Base-by-base conservation (phyloP, 2,888 invertebrate genomes). In the Aplocera efformata region DNA sequence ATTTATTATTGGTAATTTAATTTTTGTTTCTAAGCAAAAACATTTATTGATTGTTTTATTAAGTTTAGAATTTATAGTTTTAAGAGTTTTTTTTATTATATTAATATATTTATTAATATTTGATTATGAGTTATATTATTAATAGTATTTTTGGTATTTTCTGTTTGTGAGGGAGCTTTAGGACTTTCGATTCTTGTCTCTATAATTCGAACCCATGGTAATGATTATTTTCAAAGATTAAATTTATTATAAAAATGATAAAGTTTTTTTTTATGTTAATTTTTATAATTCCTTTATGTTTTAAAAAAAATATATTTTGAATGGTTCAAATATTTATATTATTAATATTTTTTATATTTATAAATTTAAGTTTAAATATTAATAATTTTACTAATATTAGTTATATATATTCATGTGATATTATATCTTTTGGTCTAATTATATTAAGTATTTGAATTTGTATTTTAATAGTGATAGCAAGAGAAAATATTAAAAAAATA, bases 131-230 rank as follows among this genome's bases (percentile, higher is more conserved):
- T 67, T 75, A 63, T 90, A 84, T 89, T 91, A 82, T 80, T 81
- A 60, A 86, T 91, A 71, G 70, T 91, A 68, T 92, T 90, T 90
- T 88, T 92, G 71, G 83, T 88, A 40, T 89, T 92, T 83, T 82
- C 86, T 45, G 92, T 92, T 33, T 92, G 92, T 90, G 92, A 92
- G 13, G 90, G 91, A 0, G 90, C 89, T 54, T 89, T 92, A 77
- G 91, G 91, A 0, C 59, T 93, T 61, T 89, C 90, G 5, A 84
- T 92, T 88, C 86, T 92, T 76, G 85, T 92, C 57, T 80, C 85
- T 28, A 79, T 91, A 79, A 86, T 91, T 86, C 91, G 91, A 7
- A 83, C 83, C 46, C 85, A 90, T 83, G 91, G 91, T 0, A 91
- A 89, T 84, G 91, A 92, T 89, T 90, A 90, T 89, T 90, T 90